Evolutionary conservation across 2,797 vertebrate species (phyloP).

Genomic region (Orientallactaga sibirica): DNA sequence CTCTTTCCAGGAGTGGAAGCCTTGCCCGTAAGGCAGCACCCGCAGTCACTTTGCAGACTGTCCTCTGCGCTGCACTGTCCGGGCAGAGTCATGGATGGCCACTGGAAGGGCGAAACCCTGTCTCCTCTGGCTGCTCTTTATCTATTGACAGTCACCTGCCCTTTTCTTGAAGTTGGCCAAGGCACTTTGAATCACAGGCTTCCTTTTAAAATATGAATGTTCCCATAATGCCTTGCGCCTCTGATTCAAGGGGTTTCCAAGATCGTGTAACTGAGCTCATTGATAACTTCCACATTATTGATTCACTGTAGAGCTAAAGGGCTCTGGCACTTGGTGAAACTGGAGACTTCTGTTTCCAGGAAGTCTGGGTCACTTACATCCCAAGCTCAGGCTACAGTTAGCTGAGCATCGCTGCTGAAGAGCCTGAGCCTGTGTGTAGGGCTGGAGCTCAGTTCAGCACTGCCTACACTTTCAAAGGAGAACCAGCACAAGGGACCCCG

Average conservation of each 20-base stretch:
- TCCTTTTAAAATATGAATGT: slow-evolving; percentile 9
- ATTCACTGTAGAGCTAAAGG: slow-evolving; percentile 23
- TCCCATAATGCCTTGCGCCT: background rate
- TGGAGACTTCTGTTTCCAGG: slow-evolving; percentile 66
- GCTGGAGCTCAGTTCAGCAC: background rate
- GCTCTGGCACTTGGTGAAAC: slow-evolving; percentile 6
- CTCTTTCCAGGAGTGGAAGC: slow-evolving; percentile 18
- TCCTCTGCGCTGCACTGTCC: background rate
- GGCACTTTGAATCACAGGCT: background rate
- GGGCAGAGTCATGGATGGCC: background rate
- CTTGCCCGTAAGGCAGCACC: slow-evolving; percentile 20
- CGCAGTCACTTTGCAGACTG: background rate
- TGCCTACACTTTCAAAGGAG: background rate
- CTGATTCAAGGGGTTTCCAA: background rate
- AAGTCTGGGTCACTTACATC: background rate
- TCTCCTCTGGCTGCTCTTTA: background rate
- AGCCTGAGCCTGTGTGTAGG: too few relatives aligned
- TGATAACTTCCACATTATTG: background rate
- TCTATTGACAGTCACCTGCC: background rate
- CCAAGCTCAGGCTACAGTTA: background rate
- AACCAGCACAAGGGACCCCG: background rate
- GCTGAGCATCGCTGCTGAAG: background rate
- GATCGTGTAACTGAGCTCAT: slow-evolving; percentile 1
- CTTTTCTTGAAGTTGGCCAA: background rate
- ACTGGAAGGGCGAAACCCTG: background rate